Evolutionary conservation across 64 coral and sea anemone species (phyloP), one percentile per base, ranked within the genome.

Genomic region (Stichodactyla mertensii): DNA sequence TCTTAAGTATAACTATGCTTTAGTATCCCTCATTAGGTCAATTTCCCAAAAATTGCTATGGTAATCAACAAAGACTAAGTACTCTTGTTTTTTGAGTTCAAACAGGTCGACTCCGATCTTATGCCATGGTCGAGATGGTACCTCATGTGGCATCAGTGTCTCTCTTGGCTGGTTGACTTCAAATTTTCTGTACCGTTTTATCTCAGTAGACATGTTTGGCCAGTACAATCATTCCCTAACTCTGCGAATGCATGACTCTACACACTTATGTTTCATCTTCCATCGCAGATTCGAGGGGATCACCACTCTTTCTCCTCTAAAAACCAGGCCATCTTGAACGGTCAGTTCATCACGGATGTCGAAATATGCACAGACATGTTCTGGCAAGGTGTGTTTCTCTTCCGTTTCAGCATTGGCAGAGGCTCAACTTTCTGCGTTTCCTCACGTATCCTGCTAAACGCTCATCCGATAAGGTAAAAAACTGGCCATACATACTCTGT

Each of bases 41-140:
- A 85, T 52, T 45, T 90, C 83, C 54, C 55, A 90, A 45, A 86
- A 90, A 51, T 85, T 90, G 54, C 83, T 86, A 56, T 52, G 80
- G 26, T 90, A 90, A 31, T 86, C 83, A 14, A 78, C 26, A n/a
- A 67, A 59, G 55, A 86, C 18, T 24, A 90, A 52, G 71, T 86
- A 90, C 5, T 86, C 89, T 55, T 85, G 71, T 15, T 14, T 2
- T 31, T 77, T 53, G 15, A 89, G 53, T 10, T 61, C 18, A 19
- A 89, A 89, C 13, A 89, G 52, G 52, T 85, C 83, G 26, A 67
- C 55, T n/a, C 82, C 55, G 10, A 85, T 45, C 52, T 85, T 82
- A 62, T 89, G 80, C 82, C 62, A 85, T 55, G 66, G 81, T 19
- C 64, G 64, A 23, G 82, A 84, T 6, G 82, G 64, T 16, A 77